Evolutionary conservation across 1,140 invertebrate species (phyloP), one percentile per base, ranked within the genome.

Genomic region (Agraylea sexmaculata): DNA sequence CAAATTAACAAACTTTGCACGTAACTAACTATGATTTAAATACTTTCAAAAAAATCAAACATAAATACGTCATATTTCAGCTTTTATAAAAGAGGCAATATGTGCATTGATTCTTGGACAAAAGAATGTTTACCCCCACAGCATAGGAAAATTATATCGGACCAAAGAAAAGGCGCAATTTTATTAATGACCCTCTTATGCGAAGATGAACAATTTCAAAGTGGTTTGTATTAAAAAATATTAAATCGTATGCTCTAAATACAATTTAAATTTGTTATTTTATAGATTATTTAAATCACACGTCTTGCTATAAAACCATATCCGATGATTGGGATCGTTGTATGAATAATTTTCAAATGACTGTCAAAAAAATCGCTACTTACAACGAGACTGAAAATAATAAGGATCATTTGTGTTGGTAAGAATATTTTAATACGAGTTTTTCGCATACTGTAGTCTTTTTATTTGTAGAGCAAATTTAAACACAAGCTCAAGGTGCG

Each of bases 51-150:
- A 32, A 32, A 32, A 7, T 8, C 7, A 10, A 32, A 32, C n/a
- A 7, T 25, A 7, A 7, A 7, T 25, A 25, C 7, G n/a, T 25
- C n/a, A 7, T 34, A 7, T 31, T 36, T 7, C 25, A 44, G 42
- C 16, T 22, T 37, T 2, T 44, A 39, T 18, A 44, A 44, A 15
- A 33, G 29, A 1, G 42, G 42, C 2, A 44, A 23, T 16, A 30
- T 37, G n/a, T 46, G 45, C 23, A 37, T 46, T 4, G 35, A 39
- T 15, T 17, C 27, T 12, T 47, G 46, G 46, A 43, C 33, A 8
- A 23, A 37, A 17, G 22, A 32, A 5, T 47, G 46, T 27, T 19
- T 47, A 3, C 31, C 37, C 1, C 18, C 36, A 5, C 31, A 35
- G 0, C 35, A 30, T 13, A 23, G 31, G 32, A 36, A 19, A 27